phyloP scores from a whole-genome alignment of 2,113 vertebrate genomes.

The Zosterops hypoxanthus region DNA sequence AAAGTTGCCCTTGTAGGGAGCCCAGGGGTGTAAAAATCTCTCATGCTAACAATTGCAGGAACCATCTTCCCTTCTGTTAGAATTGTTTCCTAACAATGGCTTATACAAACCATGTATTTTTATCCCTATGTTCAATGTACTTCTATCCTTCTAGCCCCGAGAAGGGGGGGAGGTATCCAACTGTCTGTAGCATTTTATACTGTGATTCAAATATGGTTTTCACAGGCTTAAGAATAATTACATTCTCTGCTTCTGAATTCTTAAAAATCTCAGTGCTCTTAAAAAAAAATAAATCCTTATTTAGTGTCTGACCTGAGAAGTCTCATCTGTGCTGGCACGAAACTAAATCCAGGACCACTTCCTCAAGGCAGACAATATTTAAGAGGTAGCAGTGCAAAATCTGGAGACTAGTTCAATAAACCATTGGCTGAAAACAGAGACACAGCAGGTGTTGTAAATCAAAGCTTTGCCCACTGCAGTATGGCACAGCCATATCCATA shows the following conservation, averaged over 20 bases:
- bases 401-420: background rate
- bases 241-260: background rate
- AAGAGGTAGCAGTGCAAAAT: background rate
- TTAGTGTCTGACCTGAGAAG: background rate
- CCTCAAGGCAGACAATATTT: background rate
- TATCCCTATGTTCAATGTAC: background rate
- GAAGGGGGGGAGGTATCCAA: background rate
- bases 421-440: background rate
- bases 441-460: background rate
- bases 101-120: constrained; percentile 11
- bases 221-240: background rate
- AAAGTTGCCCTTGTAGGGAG: background rate
- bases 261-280: background rate
- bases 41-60: background rate
- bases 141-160: background rate
- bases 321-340: background rate
- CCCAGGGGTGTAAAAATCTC: background rate
- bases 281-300: background rate
- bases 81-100: constrained; percentile 6
- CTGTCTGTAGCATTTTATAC: background rate
- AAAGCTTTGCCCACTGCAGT: background rate
- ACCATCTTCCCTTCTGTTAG: background rate
- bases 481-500: background rate
- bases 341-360: background rate
- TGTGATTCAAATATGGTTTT: background rate